Base-by-base conservation (phyloP, 2,797 vertebrate genomes). In the Nannoperca australis region DNA sequence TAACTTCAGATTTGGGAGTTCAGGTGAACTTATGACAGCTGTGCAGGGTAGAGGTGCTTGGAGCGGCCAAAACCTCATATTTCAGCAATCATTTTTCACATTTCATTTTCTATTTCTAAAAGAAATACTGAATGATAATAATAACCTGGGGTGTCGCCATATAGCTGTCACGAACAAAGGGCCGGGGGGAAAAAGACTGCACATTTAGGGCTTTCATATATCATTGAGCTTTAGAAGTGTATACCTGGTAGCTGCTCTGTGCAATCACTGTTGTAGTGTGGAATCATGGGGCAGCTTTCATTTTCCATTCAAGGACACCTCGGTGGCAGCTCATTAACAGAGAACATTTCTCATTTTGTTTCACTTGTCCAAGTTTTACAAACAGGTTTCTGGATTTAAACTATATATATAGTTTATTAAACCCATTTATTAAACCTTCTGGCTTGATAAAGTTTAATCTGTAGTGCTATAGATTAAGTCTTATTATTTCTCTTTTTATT, bases 301-400 rank as follows among this genome's bases (percentile, higher is more conserved):
- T 54, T 54, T 49, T 56, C 18, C 10, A 7, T 67, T 81, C 36
- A 81, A 67, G 65, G 61, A 75, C 45, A 36, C 50, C n/a, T 76
- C 45, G 36, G 36, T 38, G 34, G 50, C 27, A 63, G 34, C 27
- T 73, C 55, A 84, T 73, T 73, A 77, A 53, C 34, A 50, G 27
- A 63, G 38, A 78, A 54, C 12, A 42, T 56, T 54, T 36, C 61
- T 75, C 42, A 36, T 40, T 40, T 27, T 42, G 22, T 73, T 47
- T 66, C 63, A 69, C 14, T 62, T 9, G 34, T 18, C 14, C 13
- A 36, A 45, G 55, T 49, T 67, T 78, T 47, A 47, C 11, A 51
- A 53, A 63, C 51, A 67, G 20, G 49, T 63, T 49, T 72, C 58
- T 36, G 20, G 9, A 56, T 54, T 71, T 83, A 12, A 66, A 81